These are phyloP conservation scores for Umimayanthus kanabou DNA, from an alignment of 92 coral and sea anemone genomes.

Conservation along the genomic window DNA sequence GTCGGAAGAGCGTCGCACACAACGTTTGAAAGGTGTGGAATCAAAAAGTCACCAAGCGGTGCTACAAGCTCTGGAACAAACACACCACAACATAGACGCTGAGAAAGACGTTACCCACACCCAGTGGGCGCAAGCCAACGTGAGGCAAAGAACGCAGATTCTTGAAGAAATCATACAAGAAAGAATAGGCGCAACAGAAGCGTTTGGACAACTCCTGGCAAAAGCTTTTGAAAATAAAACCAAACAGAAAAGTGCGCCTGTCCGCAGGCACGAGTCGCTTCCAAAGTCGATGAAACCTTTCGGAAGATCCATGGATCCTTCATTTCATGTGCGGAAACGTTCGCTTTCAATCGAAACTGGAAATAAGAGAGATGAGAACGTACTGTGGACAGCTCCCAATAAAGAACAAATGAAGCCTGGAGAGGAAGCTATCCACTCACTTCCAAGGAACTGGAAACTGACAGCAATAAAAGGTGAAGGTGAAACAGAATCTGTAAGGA, in stretches of 20 bases:
- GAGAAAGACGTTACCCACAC: slow-evolving; percentile 46
- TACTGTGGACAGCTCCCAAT: not conserved
- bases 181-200: slow-evolving; percentile 24
- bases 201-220: slow-evolving; percentile 27
- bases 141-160: slow-evolving; percentile 72
- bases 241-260: slow-evolving; percentile 31
- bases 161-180: slow-evolving; percentile 75
- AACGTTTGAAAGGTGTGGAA: not conserved
- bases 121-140: slow-evolving; percentile 75
- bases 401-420: not conserved
- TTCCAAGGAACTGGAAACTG: slow-evolving; percentile 16
- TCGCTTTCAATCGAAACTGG: slow-evolving; percentile 71
- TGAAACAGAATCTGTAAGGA: not conserved
- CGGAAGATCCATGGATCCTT: slow-evolving; percentile 42
- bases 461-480: not conserved
- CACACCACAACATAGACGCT: slow-evolving; percentile 51
- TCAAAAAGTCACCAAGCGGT: slow-evolving; percentile 56
- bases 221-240: slow-evolving; percentile 27
- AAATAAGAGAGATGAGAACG: not conserved
- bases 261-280: slow-evolving; percentile 75
- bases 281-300: slow-evolving; percentile 61
- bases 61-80: slow-evolving; percentile 48
- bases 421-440: not conserved
- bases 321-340: slow-evolving; percentile 62
- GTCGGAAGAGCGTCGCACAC: slow-evolving; percentile 11